Evolutionary conservation across 1,140 invertebrate genomes (phyloP).

Genomic region (Aphelenchoides besseyi): DNA sequence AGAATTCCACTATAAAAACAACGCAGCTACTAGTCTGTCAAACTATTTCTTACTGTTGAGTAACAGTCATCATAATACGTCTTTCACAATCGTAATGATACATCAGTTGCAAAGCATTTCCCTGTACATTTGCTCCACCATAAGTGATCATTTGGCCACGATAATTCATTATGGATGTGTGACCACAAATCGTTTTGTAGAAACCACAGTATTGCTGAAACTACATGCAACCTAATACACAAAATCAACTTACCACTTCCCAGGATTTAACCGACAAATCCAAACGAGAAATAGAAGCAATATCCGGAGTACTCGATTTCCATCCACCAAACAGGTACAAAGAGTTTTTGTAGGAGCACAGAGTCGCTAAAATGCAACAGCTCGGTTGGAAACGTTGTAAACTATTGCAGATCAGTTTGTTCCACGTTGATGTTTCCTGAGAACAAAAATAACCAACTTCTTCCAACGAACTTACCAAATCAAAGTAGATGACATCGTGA

Average conservation of each 20-base stretch:
- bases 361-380: background rate
- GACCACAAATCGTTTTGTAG: background rate
- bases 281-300: background rate
- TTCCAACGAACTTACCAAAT: background rate
- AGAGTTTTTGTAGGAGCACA: background rate
- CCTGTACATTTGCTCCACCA: background rate
- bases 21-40: background rate
- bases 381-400: background rate
- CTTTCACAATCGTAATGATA: background rate
- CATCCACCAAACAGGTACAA: background rate
- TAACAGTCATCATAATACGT: background rate
- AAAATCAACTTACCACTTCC: background rate
- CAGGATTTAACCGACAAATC: background rate
- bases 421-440: background rate
- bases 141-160: background rate
- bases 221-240: background rate
- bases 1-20: background rate
- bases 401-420: background rate
- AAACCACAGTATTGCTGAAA: background rate
- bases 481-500: background rate
- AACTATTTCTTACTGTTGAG: background rate
- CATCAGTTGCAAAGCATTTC: background rate
- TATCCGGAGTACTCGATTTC: background rate
- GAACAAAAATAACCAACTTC: background rate
- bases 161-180: background rate